A percentile compares a stretch with the other conserved stretches of the same genome.
Conservation (phyloP, 2,797 vertebrate species). For the Eulemur coronatus region DNA sequence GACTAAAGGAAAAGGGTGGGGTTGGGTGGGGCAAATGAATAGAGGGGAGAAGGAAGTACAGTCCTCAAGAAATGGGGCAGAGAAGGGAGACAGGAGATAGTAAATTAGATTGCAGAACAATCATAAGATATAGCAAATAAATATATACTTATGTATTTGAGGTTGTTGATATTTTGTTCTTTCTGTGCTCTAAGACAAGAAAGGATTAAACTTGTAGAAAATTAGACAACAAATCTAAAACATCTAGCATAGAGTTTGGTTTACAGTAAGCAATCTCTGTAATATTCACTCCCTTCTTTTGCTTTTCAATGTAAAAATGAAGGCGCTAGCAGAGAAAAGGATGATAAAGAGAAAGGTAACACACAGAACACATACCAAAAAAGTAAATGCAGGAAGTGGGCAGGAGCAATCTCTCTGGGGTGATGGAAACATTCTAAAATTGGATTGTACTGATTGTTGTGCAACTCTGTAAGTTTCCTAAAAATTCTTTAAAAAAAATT, state of each 20-base stretch:
- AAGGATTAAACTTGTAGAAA: background rate
- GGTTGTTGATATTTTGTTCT: background rate
- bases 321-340: background rate
- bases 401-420: background rate
- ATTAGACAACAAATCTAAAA: background rate
- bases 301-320: background rate
- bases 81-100: background rate
- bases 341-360: background rate
- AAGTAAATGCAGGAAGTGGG: background rate
- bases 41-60: background rate
- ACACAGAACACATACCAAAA: background rate
- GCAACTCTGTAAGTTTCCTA: background rate
- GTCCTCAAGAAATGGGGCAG: background rate
- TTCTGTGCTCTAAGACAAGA: background rate
- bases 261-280: background rate
- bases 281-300: background rate
- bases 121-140: background rate
- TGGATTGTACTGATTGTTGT: background rate
- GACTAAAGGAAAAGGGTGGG: background rate
- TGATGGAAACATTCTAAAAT: conserved; percentile 7
- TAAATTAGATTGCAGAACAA: background rate
- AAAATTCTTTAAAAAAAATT: background rate
- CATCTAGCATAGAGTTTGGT: background rate
- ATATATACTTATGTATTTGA: background rate
- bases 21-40: background rate